These are phyloP conservation scores for Zoroaster sp. DNA, from an alignment of 53 echinoderm and acorn worm species.

Conservation along the genomic window DNA sequence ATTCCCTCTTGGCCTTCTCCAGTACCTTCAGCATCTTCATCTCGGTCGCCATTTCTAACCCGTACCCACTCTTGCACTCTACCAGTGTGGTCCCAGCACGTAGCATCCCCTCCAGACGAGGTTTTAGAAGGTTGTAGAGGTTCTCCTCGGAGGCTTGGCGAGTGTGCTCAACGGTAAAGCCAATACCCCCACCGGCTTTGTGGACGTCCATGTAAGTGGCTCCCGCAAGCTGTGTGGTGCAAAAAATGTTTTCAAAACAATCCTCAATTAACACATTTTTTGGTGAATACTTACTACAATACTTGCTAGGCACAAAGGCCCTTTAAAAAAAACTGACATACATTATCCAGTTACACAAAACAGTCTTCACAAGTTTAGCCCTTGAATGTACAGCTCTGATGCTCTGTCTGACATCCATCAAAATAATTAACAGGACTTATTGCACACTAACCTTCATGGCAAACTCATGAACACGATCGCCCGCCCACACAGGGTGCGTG, in stretches of 20 bases:
- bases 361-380: no score
- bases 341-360: no score
- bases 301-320: no score
- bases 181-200: conserved; percentile 95
- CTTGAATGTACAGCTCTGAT: no score
- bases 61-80: conserved; percentile 98
- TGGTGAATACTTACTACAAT: no score
- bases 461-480: conserved; percentile 97
- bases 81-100: conserved; percentile 86
- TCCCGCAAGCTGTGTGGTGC: conserved; percentile 75
- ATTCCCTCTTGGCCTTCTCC: conserved; percentile 74
- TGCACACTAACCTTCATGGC: conserved; percentile 95
- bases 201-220: conserved; percentile 97
- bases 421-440: no score
- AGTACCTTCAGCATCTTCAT: conserved; percentile 92
- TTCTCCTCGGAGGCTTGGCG: conserved; percentile 78
- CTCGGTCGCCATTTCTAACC: conserved; percentile 84
- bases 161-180: conserved; percentile 91
- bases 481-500: conserved; percentile 98
- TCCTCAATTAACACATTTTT: no score
- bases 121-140: conserved; percentile 66
- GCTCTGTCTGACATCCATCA: no score
- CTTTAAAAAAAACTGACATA: no score
- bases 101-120: conserved; percentile 80
- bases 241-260: no score